These are phyloP conservation scores for Microtus ochrogaster DNA, from an alignment of 2,113 vertebrate genomes.

Conservation along the genomic window DNA sequence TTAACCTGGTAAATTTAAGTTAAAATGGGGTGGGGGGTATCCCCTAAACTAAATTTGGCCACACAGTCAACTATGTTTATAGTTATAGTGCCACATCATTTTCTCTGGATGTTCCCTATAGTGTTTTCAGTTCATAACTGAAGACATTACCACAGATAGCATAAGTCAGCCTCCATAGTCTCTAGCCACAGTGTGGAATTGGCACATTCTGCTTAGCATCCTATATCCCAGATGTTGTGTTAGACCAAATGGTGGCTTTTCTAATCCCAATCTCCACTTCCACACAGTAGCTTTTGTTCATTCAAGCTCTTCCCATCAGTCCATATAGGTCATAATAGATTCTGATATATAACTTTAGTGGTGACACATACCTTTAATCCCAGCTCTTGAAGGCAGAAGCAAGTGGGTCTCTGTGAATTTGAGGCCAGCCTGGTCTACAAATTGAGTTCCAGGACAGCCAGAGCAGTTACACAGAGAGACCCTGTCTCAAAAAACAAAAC, in stretches of 20 bases:
- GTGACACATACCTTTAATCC: no score
- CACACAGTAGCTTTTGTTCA: neutral
- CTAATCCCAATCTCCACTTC: neutral
- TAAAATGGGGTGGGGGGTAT: neutral
- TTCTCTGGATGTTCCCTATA: neutral
- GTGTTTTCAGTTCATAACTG: neutral
- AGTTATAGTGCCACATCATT: neutral
- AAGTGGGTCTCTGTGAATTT: no score
- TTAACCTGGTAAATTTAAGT: neutral
- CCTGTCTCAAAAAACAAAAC: no score
- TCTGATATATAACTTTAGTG: neutral
- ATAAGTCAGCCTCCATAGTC: neutral
- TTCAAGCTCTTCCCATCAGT: neutral
- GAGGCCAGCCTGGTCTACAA: no score
- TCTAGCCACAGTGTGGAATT: neutral
- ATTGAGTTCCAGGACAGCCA: no score
- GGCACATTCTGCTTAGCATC: no score
- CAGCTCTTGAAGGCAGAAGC: no score
- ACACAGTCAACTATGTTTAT: neutral
- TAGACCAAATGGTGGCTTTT: neutral
- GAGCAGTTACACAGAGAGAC: no score
- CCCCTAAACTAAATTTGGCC: neutral
- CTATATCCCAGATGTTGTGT: fast-evolving
- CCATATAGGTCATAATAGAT: neutral
- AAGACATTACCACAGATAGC: neutral